Percentiles rank a stretch among this genome's conserved stretches.
These are phyloP conservation scores for Cephus rjabovi DNA, from an alignment of 2,888 invertebrate genomes.

Conservation along the genomic window DNA sequence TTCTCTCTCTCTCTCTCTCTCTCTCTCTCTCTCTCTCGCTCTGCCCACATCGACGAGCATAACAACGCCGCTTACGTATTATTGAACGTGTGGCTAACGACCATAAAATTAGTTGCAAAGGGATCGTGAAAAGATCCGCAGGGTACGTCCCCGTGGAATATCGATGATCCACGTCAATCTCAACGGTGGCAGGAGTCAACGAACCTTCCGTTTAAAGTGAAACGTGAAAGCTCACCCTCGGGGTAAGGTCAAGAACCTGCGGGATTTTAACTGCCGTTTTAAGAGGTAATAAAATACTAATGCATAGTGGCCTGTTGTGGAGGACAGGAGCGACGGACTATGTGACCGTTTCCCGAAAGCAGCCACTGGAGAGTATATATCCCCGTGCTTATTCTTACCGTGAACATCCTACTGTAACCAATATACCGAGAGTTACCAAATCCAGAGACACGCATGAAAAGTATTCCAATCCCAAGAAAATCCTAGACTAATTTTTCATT, in stretches of 20 bases:
- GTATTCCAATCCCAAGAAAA: background rate
- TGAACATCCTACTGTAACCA: background rate
- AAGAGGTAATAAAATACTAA: constrained; percentile 8
- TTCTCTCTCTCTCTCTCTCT: background rate
- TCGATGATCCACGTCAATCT: background rate
- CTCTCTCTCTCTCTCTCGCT: background rate
- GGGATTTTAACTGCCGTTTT: background rate
- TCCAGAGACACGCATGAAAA: background rate
- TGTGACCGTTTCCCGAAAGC: background rate
- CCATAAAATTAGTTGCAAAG: constrained; percentile 3
- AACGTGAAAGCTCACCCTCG: background rate
- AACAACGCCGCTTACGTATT: background rate
- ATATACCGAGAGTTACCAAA: background rate
- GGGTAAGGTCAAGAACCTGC: constrained; percentile 3
- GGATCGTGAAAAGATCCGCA: background rate
- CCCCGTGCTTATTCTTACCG: background rate
- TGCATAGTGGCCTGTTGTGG: background rate
- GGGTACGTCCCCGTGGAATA: background rate
- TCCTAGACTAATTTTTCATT: background rate
- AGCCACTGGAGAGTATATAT: background rate
- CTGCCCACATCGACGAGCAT: background rate
- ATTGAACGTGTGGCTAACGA: constrained; percentile 2
- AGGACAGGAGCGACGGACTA: background rate
- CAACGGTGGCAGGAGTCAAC: background rate
- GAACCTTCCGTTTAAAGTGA: background rate